Percentiles rank a stretch among this genome's conserved stretches.
Evolutionary conservation across 1,140 invertebrate species (phyloP).

Genomic region (Latrodectus geometricus): DNA sequence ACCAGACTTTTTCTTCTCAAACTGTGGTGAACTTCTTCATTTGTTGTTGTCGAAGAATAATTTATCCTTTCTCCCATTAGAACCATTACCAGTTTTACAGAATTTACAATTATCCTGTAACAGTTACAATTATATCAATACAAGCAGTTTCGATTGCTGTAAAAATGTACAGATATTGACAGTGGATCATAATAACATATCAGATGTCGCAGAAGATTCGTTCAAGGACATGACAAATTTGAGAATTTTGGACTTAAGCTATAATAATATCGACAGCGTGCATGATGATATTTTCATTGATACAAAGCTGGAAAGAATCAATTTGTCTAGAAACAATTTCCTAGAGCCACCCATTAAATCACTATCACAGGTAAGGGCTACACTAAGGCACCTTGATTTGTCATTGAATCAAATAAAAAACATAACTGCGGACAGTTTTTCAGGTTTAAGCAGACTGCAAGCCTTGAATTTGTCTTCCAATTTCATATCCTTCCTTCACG

Average conservation of each 20-base stretch:
- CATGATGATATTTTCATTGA: conserved; percentile 69
- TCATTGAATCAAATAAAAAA: conserved; percentile 34
- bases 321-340: conserved; percentile 59
- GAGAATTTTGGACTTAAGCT: conserved; percentile 78
- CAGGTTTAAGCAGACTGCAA: conserved; percentile 26
- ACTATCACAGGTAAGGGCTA: background rate
- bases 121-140: conserved; percentile 71
- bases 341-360: background rate
- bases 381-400: conserved; percentile 36
- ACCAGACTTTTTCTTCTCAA: conserved; percentile 82
- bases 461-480: conserved; percentile 71
- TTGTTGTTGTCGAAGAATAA: conserved; percentile 82
- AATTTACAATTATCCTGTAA: conserved; percentile 73
- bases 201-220: background rate
- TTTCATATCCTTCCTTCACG: conserved; percentile 79
- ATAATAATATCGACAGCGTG: conserved; percentile 81
- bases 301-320: conserved; percentile 55
- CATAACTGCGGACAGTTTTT: conserved; percentile 24
- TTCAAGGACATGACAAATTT: conserved; percentile 18
- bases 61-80: conserved; percentile 67
- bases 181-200: conserved; percentile 76
- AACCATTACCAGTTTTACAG: conserved; percentile 65
- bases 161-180: conserved; percentile 65
- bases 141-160: conserved; percentile 65
- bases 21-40: conserved; percentile 82